Evolutionary conservation across 2,113 vertebrate species (phyloP).

Genomic region (Albula glossodonta): DNA sequence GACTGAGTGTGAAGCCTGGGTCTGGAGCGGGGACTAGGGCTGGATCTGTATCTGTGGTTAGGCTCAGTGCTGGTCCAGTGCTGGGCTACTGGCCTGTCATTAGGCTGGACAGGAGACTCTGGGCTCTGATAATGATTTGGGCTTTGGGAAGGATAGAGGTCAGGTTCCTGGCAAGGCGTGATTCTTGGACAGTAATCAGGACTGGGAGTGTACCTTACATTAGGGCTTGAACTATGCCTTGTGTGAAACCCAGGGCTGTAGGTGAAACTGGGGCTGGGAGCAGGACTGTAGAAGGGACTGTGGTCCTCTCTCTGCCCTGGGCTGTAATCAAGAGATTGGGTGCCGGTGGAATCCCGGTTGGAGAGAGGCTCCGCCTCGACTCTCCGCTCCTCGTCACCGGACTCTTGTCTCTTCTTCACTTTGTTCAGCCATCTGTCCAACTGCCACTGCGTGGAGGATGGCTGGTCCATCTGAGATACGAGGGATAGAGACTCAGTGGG

Average conservation of each 20-base stretch:
- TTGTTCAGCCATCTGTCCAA: slow-evolving; percentile 95
- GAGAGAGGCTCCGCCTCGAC: slow-evolving; percentile 26
- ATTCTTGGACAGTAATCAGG: slow-evolving; percentile 50
- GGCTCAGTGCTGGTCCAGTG: slow-evolving; percentile 49
- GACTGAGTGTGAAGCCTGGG: neutral
- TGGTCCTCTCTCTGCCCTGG: slow-evolving; percentile 65
- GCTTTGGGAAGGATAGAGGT: slow-evolving; percentile 54
- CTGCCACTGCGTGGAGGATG: slow-evolving; percentile 90
- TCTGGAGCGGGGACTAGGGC: slow-evolving; percentile 33
- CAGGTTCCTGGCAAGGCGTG: slow-evolving; percentile 11
- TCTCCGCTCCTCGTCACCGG: slow-evolving; percentile 67
- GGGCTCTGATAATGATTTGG: slow-evolving; percentile 57
- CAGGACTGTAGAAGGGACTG: slow-evolving; percentile 58
- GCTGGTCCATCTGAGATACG: slow-evolving; percentile 70
- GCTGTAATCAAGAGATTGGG: slow-evolving; percentile 63
- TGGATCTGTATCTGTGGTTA: slow-evolving; percentile 44
- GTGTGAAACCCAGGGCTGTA: slow-evolving; percentile 71
- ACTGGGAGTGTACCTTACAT: slow-evolving; percentile 39
- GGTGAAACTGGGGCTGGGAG: slow-evolving; percentile 66
- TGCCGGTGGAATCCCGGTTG: slow-evolving; percentile 56
- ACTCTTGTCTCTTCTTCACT: slow-evolving; percentile 75
- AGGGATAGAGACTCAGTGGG: neutral
- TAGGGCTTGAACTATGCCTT: slow-evolving; percentile 45
- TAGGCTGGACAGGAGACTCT: slow-evolving; percentile 34
- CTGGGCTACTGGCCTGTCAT: slow-evolving; percentile 50